These are phyloP conservation scores for Aselliscus stoliczkanus DNA, from an alignment of 2,797 vertebrate genomes.

Conservation along the genomic window DNA sequence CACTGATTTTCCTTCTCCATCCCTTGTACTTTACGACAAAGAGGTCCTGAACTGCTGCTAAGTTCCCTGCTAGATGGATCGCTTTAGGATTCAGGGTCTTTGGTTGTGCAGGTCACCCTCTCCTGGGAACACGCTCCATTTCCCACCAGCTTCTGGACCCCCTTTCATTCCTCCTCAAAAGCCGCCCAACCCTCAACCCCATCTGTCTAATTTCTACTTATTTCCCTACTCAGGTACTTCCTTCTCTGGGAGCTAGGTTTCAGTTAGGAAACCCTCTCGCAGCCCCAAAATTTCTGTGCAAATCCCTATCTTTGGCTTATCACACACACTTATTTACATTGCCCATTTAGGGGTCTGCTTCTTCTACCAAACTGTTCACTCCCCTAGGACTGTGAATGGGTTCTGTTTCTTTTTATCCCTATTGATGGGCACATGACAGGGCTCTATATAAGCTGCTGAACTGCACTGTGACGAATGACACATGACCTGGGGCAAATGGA, in stretches of 20 bases:
- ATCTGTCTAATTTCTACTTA: background rate
- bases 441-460: background rate
- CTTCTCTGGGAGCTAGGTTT: background rate
- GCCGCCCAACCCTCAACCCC: accelerated
- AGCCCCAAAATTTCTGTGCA: background rate
- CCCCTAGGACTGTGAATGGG: background rate
- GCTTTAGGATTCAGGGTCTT: background rate
- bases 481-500: background rate
- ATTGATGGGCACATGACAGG: background rate
- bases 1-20: background rate
- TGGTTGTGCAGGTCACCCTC: background rate
- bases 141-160: background rate
- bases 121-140: background rate
- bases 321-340: background rate
- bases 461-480: background rate
- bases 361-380: background rate
- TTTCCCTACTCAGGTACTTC: background rate
- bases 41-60: background rate
- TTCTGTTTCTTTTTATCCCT: background rate
- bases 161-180: background rate
- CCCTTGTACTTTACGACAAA: background rate
- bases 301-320: background rate
- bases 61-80: too few species aligned
- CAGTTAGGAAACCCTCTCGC: background rate
- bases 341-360: background rate